Base-by-base conservation (phyloP, 2,888 invertebrate genomes). In the Acholoe squamosa region DNA sequence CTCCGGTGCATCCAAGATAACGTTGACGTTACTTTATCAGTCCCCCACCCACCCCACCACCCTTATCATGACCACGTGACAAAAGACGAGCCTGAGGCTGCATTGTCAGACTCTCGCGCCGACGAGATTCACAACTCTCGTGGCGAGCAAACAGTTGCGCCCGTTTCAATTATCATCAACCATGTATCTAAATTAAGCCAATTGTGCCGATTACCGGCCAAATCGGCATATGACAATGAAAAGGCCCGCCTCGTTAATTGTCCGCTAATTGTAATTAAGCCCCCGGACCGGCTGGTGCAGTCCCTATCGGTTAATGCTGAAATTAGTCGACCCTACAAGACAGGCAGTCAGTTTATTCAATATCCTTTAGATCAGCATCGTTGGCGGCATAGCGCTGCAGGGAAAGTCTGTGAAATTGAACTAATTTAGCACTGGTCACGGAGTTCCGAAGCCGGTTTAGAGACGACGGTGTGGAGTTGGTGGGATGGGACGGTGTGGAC, bases 261-360 rank as follows among this genome's bases (percentile, higher is more conserved):
- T 89, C 51, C 84, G 84, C 76, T 90, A 84, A 90, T 90, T 90
- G 56, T 90, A 56, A 90, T 52, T 34, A 77, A 90, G 90, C n/a
- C 12, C 43, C 12, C 25, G 22, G n/a, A 28, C 43, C 84, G 19
- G 84, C 84, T 25, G 34, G 84, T 84, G 84, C 84, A 84, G 84
- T 84, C 43, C 84, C 84, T 84, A 84, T 22, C 84, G 84, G n/a
- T 84, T 43, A 84, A 84, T 84, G 28, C 84, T 61, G 43, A 34
- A 89, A 89, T 89, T 89, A 89, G 89, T 89, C 89, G 61, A 22
- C 43, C 84, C 52, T 34, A 51, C 43, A 84, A 84, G 84, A 84
- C 84, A 84, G 84, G 22, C 52, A 84, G 84, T 84, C 84, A 84
- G 84, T 84, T 84, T 84, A 84, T 51, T 84, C 84, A 34, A 34